Percentiles rank a stretch among this genome's conserved stretches.
Conservation (phyloP, 2,113 vertebrate genomes). For the Serinus canaria region DNA sequence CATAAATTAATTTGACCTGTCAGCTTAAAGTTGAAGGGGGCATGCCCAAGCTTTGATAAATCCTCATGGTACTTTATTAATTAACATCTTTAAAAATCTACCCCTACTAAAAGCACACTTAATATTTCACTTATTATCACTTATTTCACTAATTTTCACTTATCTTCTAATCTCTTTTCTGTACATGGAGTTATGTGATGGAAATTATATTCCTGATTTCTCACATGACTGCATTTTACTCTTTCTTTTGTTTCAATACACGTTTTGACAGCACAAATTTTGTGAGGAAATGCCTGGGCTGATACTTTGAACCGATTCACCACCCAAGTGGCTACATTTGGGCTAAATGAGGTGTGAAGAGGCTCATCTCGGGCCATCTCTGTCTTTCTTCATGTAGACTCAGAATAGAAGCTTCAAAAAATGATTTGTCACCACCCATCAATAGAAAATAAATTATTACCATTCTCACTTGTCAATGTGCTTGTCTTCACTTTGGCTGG, state of each 20-base stretch:
- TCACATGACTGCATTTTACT: constrained; percentile 57
- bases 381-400: constrained; percentile 72
- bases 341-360: constrained; percentile 98
- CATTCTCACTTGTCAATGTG: constrained; percentile 87
- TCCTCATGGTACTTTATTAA: constrained; percentile 50
- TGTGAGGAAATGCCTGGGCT: constrained; percentile 83
- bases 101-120: background rate
- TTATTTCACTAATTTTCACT: constrained; percentile 35
- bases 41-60: constrained; percentile 40
- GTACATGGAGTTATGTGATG: constrained; percentile 3
- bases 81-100: constrained; percentile 58
- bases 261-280: constrained; percentile 85
- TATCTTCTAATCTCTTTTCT: background rate
- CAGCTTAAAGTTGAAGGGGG: constrained; percentile 38
- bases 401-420: constrained; percentile 79
- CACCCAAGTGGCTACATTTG: constrained; percentile 95
- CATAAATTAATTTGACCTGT: constrained; percentile 57
- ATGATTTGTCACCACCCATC: constrained; percentile 93
- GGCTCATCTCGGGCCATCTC: constrained; percentile 85
- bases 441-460: constrained; percentile 98
- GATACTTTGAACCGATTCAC: constrained; percentile 85
- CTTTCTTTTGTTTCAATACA: constrained; percentile 63
- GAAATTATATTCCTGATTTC: constrained; percentile 53
- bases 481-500: constrained; percentile 79
- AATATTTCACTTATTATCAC: constrained; percentile 41